Evolutionary conservation across 2,888 invertebrate species (phyloP).

Genomic region (Trachelus iudaicus): DNA sequence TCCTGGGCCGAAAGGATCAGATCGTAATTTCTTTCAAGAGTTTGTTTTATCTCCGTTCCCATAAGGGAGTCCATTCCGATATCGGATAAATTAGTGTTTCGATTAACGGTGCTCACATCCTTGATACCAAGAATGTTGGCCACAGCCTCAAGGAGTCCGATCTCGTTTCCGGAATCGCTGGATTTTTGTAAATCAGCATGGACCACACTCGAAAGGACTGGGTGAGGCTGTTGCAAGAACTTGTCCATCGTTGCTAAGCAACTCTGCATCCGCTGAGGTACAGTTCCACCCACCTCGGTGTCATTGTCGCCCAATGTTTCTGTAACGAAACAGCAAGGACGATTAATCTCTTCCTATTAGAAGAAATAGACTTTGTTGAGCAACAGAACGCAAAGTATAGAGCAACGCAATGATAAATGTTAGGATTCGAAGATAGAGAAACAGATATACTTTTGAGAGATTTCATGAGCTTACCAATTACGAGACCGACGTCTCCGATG

Average conservation of each 20-base stretch:
- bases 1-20: constrained; percentile 91
- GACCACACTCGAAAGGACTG: constrained; percentile 86
- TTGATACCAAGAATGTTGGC: constrained; percentile 92
- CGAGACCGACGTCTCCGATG: constrained; percentile 95
- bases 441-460: not conserved
- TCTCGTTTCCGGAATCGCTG: constrained; percentile 69
- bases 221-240: constrained; percentile 90
- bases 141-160: constrained; percentile 80
- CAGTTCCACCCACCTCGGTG: constrained; percentile 92
- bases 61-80: constrained; percentile 98
- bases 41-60: constrained; percentile 99
- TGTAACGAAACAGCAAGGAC: constrained; percentile 17
- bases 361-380: not conserved
- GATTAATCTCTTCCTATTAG: not conserved
- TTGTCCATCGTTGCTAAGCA: constrained; percentile 89
- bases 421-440: not conserved
- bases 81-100: constrained; percentile 86
- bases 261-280: constrained; percentile 95
- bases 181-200: constrained; percentile 85
- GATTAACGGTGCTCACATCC: constrained; percentile 82
- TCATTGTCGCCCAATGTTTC: constrained; percentile 92
- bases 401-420: not conserved
- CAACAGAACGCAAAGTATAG: not conserved
- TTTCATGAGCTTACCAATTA: constrained; percentile 67
- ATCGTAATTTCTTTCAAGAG: constrained; percentile 92